Percentiles rank a stretch among this genome's conserved stretches.
These are phyloP conservation scores for Pongo pygmaeus DNA, from an alignment of 2,113 vertebrate species.

Conservation along the genomic window DNA sequence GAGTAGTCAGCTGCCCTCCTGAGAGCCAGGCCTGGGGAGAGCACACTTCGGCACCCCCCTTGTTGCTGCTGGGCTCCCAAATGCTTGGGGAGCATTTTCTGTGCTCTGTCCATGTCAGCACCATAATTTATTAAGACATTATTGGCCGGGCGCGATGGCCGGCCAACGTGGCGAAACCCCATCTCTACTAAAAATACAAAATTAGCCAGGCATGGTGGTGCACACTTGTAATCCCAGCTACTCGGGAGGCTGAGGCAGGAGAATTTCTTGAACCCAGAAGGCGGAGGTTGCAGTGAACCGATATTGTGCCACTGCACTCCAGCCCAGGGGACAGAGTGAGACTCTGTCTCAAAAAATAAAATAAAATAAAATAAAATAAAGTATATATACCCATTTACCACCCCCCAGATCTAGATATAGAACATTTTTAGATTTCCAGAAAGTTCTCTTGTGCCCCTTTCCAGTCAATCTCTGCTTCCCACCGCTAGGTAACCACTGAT, in stretches of 20 bases:
- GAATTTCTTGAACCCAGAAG: too few species aligned
- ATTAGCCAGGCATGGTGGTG: too few species aligned
- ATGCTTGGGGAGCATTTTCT: not conserved
- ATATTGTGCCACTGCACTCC: too few species aligned
- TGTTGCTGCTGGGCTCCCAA: not conserved
- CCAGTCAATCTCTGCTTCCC: not conserved
- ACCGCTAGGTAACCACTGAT: not conserved
- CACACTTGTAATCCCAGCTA: too few species aligned
- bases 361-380: not conserved
- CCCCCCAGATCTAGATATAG: not conserved
- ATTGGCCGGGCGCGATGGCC: accelerated
- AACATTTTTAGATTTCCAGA: not conserved
- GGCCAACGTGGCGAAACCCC: too few species aligned
- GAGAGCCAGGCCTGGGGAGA: not conserved
- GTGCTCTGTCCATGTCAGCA: not conserved
- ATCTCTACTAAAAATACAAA: too few species aligned
- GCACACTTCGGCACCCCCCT: accelerated
- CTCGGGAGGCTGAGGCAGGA: too few species aligned
- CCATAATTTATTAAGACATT: too few species aligned
- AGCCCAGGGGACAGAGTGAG: too few species aligned
- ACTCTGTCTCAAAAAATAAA: too few species aligned
- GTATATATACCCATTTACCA: not conserved
- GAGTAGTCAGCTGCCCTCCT: not conserved
- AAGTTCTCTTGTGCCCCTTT: not conserved
- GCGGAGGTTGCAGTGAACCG: too few species aligned